Evolutionary conservation across 1,140 invertebrate genomes (phyloP), one percentile per base, ranked within the genome.

Genomic region (Pomacea maculata): DNA sequence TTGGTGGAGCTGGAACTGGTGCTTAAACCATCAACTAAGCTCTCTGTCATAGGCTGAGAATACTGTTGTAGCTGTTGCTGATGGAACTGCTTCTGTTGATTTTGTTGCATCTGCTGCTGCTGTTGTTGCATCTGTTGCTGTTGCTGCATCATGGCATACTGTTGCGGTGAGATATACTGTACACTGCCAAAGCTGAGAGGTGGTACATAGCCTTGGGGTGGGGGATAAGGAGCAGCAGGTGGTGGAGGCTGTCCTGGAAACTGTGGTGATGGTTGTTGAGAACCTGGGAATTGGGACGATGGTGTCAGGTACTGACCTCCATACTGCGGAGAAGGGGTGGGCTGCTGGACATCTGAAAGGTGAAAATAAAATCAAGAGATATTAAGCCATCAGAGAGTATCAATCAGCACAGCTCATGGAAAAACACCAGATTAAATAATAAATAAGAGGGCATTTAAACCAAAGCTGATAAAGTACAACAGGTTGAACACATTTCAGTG

Each of bases 51-150:
- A 45, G 55, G 71, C 57, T 55, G 71, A 9, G 74, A 67, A 55
- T 79, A 71, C 54, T 77, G 79, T 76, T 80, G 73, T 57, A 72
- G 34, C 34, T 4, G 0, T 6, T 86, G 80, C 79, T 85, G 82
- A 74, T 83, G 83, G 84, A 84, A 84, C 29, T 74, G 79, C 71
- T 19, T 45, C 64, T 72, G 65, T 29, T 25, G 76, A 52, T 67
- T 63, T 68, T 67, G 65, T 52, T 67, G 76, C 25, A 55, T 45
- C 17, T 71, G 68, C 29, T 54, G 65, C 34, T 73, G 78, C 34
- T 73, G 78, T 52, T 73, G 78, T 63, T 61, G 68, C 70, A 74
- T 65, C 63, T 75, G 61, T 75, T 85, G 91, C 90, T 83, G 92
- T 92, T 79, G 82, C 84, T 78, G 82, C 29, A 77, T 63, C 75